Evolutionary conservation across 2,797 vertebrate genomes (phyloP).

Genomic region (Danionella dracula): DNA sequence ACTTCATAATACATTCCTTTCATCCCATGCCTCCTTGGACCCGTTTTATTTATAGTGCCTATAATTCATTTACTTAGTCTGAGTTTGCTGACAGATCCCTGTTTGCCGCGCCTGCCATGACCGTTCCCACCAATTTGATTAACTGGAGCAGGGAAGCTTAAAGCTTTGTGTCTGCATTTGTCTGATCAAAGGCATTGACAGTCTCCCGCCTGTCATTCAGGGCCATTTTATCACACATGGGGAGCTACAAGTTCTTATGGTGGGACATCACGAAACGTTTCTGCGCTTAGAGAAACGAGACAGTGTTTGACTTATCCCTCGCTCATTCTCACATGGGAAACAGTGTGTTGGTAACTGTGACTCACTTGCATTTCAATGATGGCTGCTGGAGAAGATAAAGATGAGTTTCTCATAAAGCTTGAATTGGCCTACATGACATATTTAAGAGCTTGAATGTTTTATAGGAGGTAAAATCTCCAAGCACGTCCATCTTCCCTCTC

Average conservation of each 20-base stretch:
- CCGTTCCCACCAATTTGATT: conserved; percentile 43
- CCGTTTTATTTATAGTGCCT: conserved; percentile 47
- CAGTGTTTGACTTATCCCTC: conserved; percentile 18
- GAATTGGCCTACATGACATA: conserved; percentile 36
- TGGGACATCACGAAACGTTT: conserved; percentile 9
- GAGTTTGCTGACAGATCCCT: conserved; percentile 48
- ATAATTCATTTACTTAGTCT: conserved; percentile 49
- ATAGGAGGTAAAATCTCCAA: not conserved
- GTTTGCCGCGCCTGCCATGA: conserved; percentile 32
- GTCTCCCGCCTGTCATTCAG: conserved; percentile 23
- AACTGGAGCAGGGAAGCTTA: conserved; percentile 42
- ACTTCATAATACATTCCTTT: conserved; percentile 36
- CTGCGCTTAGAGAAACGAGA: conserved; percentile 2
- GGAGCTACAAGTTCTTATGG: conserved; percentile 1
- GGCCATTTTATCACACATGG: conserved; percentile 20
- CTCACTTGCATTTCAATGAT: conserved; percentile 19
- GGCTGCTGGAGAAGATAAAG: conserved; percentile 36
- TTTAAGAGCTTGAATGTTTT: conserved; percentile 13
- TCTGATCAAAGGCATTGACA: conserved; percentile 40
- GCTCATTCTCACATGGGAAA: conserved; percentile 2
- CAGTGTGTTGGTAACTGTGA: conserved; percentile 18
- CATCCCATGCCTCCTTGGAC: conserved; percentile 8
- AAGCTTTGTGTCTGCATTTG: conserved; percentile 43
- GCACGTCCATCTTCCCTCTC: not conserved
- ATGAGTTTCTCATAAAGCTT: conserved; percentile 15